Base-by-base conservation (phyloP, 2,113 vertebrate genomes). In the Ochotona curzoniae region DNA sequence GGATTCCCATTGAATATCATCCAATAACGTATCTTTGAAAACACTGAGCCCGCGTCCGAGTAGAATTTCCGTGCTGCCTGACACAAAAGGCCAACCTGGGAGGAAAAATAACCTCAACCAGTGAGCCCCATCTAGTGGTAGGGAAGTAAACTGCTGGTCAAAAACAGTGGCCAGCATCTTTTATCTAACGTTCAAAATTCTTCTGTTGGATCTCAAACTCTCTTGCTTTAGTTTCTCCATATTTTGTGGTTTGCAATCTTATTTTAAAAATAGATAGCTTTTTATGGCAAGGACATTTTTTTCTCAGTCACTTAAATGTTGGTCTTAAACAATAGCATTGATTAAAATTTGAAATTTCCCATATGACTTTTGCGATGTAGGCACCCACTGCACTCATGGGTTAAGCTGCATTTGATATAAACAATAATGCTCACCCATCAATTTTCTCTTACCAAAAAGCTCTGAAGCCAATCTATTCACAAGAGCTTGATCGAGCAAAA, bases 81-180 rank as follows among this genome's bases (percentile, higher is more conserved):
- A 15, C 69, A 8, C 71, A 61, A 94, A 73, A 87, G 57, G 79
- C 78, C n/a, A 35, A 85, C 93, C 60, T 25, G 30, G 51, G 80
- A 78, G 47, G 69, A 47, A 94, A 94, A 95, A 35, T 94, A 98
- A 97, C 98, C 95, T 98, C 97, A 92, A 74, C 93, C 93, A 76
- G 90, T 90, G 97, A 97, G 97, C 97, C 96, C 98, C 98, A 98
- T 97, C 98, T 98, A 98, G 98, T 96, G 98, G 93, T 23, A 95
- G 97, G 97, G 97, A 98, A 96, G 80, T 90, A 97, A 95, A 96
- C 32, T 83, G 32, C 93, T 94, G 49, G 66, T 73, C 14, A 3
- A 74, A 94, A 92, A 10, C 51, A 35, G 76, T 28, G 83, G 20
- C 30, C 18, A 1, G 0, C 26, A 44, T 25, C 14, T 84, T 75